Evolutionary conservation across 2,888 invertebrate species (phyloP), one percentile per base, ranked within the genome.

Genomic region (Allophyes oxyacanthae): DNA sequence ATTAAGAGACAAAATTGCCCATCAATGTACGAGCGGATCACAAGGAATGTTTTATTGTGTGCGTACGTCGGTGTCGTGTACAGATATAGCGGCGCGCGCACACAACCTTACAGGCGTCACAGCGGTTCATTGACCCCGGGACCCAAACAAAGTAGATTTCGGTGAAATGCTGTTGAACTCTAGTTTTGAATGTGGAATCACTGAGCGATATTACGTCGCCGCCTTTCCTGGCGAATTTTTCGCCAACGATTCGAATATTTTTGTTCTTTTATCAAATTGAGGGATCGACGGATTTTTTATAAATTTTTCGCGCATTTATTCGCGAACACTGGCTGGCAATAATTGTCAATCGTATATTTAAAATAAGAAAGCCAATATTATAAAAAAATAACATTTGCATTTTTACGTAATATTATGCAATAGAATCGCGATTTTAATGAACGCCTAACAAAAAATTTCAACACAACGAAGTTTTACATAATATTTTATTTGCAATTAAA

Each of bases 61-160:
- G 88, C 76, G 91, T 88, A 83, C 75, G 82, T 78, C 79, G 80
- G 74, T 76, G 78, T 70, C 63, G 78, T 81, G 83, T 84, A 71
- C 75, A 75, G 65, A 88, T 81, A 73, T 58, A 80, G 76, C 81
- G 86, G 82, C 84, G 87, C 85, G 84, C 89, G 88, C 92, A 91
- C 91, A 91, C 89, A 83, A 72, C 64, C 85, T 71, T 75, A 77
- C 68, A 71, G 87, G 88, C 92, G 91, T 90, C 91, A 90, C 85
- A 81, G 75, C 77, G 81, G 91, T 84, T 89, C 94, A 77, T 86
- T 85, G 92, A 92, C 91, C 94, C 90, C 84, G 77, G 88, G 90
- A 91, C 93, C 93, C 92, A 93, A 93, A 94, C 93, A 93, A 92
- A 91, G 92, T 92, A 89, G 91, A 92, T 91, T 94, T 93, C 91